Evolutionary conservation across 2,113 vertebrate genomes (phyloP), one percentile per base, ranked within the genome.

Genomic region (Prinia subflava): DNA sequence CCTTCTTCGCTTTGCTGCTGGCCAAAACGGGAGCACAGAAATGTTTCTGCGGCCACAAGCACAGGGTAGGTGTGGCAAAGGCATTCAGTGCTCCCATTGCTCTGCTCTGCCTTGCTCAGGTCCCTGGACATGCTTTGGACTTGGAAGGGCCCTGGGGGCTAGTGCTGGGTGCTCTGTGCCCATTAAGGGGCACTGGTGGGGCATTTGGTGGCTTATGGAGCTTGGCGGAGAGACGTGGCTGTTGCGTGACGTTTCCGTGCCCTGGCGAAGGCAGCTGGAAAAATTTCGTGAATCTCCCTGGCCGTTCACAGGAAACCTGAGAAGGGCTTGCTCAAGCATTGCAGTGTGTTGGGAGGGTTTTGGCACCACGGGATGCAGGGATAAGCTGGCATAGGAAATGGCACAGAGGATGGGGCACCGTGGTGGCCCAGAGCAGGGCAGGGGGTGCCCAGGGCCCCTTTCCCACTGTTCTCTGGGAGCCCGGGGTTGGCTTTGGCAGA

Each of bases 231-330:
- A 20, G 41, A 41, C 0, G 0, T 28, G 31, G 44, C n/a, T 80
- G n/a, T 63, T 53, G 16, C 0, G 0, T 21, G 27, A 49, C 9
- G 2, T 50, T 44, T 49, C 70, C 3, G 0, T 83, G 70, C 56
- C 35, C 52, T 6, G 17, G 37, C 8, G 13, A 17, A 13, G 28
- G 52, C 27, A 90, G 56, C 60, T 55, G 47, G 31, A 84, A 90
- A 64, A 64, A 71, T 28, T 4, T 3, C 28, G 33, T 39, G 41
- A 30, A n/a, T 73, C 22, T 74, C 35, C 19, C 4, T 6, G 3
- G 52, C 60, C 11, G 0, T 47, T 71, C 50, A 16, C n/a, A 31
- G n/a, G 44, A 81, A 70, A 31, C 31, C 71, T 87, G 52, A 79
- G 60, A 93, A 82, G 39, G 49, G 75, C 60, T 83, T 71, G 33